Percentiles rank a stretch among this genome's conserved stretches.
Conservation (phyloP, 2,797 vertebrate genomes). For the Enteromius afrohamiltoni region DNA sequence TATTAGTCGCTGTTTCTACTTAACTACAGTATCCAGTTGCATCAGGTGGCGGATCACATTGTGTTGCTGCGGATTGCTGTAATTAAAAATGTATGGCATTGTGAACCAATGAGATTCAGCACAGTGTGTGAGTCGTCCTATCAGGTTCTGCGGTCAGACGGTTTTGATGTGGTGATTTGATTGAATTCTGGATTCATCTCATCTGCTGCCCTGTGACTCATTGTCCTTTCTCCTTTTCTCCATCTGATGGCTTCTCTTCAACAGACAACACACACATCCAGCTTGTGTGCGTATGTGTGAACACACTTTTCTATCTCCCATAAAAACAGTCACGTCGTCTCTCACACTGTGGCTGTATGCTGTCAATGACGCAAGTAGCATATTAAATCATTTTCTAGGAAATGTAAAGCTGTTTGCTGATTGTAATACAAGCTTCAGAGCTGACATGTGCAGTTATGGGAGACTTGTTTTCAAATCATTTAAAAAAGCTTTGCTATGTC, state of each 20-base stretch:
- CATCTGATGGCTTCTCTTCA: conserved; percentile 12
- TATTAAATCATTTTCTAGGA: conserved; percentile 36
- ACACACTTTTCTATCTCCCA: not conserved
- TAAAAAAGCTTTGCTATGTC: not conserved
- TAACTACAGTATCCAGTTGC: not conserved
- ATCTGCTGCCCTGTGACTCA: conserved; percentile 23
- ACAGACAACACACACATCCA: not conserved
- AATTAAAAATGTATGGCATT: not conserved
- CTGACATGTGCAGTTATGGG: not conserved
- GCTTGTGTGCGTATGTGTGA: conserved; percentile 11
- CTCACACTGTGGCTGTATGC: conserved; percentile 9
- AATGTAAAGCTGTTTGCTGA: conserved; percentile 21
- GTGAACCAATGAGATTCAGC: not conserved
- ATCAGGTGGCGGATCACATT: not conserved
- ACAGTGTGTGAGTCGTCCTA: not conserved
- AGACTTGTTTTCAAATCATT: not conserved
- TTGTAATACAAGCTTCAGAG: not conserved
- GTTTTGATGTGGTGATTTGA: not conserved
- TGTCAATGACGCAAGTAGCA: conserved; percentile 23
- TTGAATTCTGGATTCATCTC: conserved; percentile 18
- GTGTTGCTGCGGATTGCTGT: not conserved
- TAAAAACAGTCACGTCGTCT: conserved; percentile 8
- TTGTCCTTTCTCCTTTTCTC: conserved; percentile 17
- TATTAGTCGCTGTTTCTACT: too few species aligned
- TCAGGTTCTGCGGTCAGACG: not conserved